Conservation (phyloP, 2,797 vertebrate genomes). For the Eulemur coronatus region DNA sequence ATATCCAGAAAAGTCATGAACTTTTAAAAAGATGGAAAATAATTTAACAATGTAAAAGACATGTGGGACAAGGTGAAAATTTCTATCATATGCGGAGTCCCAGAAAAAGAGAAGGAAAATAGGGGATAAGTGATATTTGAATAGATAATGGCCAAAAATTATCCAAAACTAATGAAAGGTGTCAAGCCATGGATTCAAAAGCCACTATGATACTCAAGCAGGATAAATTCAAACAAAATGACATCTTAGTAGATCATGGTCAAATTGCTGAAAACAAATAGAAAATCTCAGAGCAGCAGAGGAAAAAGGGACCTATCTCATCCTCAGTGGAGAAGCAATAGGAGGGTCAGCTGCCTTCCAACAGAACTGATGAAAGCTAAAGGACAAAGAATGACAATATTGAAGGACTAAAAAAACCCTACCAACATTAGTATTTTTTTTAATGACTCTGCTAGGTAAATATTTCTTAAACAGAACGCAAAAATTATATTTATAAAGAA, state of each 20-base stretch:
- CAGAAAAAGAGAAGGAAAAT: background rate
- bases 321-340: background rate
- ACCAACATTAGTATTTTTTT: background rate
- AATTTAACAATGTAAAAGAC: background rate
- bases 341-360: background rate
- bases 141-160: background rate
- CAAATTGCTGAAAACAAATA: background rate
- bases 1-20: background rate
- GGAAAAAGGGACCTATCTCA: background rate
- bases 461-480: background rate
- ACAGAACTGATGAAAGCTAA: background rate
- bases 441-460: background rate
- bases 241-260: background rate
- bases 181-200: background rate
- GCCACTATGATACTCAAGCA: background rate
- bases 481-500: background rate
- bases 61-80: background rate
- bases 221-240: background rate
- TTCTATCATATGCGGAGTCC: background rate
- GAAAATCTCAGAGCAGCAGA: background rate
- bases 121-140: background rate
- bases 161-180: background rate
- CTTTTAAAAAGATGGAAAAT: background rate
- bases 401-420: background rate
- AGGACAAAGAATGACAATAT: background rate